A percentile compares a stretch with the other conserved stretches of the same genome.
Conservation (phyloP, 2,888 invertebrate genomes). For the Drosophila ochracea region DNA sequence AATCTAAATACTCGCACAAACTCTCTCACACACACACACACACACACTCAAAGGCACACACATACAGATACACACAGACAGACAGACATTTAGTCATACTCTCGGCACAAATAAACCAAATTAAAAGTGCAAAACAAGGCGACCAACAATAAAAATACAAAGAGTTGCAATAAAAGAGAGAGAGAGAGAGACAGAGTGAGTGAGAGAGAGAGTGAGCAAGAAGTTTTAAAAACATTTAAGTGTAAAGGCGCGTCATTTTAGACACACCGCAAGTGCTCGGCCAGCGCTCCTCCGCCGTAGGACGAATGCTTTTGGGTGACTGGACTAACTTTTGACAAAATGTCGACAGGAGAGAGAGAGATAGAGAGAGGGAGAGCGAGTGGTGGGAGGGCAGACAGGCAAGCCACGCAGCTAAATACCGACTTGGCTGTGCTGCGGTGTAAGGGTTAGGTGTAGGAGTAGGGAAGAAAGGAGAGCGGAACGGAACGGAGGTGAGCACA, state of each 20-base stretch:
- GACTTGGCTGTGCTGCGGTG: conserved; percentile 10
- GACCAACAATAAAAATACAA: conserved; percentile 49
- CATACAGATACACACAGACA: background rate
- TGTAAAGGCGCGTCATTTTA: conserved; percentile 78
- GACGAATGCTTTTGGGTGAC: conserved; percentile 48
- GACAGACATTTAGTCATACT: conserved; percentile 27
- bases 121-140: conserved; percentile 76
- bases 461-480: background rate
- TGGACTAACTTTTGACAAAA: conserved; percentile 79
- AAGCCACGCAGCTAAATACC: conserved; percentile 24
- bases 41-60: conserved; percentile 16
- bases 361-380: too few relatives aligned
- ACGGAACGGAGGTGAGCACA: background rate
- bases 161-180: conserved; percentile 14
- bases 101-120: conserved; percentile 74
- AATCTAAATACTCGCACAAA: conserved; percentile 73
- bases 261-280: conserved; percentile 63
- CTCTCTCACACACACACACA: conserved; percentile 43
- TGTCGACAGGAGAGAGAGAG: conserved; percentile 38
- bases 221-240: conserved; percentile 68
- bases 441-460: background rate
- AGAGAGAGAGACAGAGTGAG: background rate
- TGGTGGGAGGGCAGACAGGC: background rate
- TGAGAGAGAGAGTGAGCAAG: background rate
- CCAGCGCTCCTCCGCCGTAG: background rate